phyloP scores from a whole-genome alignment of 1,140 invertebrate species.

The Geopemphigus sp. region DNA sequence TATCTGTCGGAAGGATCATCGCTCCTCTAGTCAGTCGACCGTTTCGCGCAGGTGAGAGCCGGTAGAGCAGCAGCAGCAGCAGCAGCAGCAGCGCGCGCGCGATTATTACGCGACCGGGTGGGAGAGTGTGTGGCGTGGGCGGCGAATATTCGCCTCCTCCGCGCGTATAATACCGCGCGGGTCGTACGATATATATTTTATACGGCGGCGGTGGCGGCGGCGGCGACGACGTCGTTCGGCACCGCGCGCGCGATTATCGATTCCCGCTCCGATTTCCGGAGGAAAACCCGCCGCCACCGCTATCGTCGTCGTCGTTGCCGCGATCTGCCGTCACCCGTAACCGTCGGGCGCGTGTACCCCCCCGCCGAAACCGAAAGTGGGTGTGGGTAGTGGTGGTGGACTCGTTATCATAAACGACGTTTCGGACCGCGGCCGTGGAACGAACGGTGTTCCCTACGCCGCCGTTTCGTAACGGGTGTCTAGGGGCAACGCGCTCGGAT shows the following conservation, averaged over 20 bases:
- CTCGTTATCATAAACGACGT: conserved; percentile 28
- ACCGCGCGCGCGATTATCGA: conserved; percentile 30
- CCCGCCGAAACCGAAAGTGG: background rate
- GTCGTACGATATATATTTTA: background rate
- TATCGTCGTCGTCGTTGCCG: too few relatives aligned
- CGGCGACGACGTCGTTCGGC: background rate
- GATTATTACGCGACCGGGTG: too few relatives aligned
- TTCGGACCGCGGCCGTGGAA: background rate
- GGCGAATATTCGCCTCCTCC: background rate
- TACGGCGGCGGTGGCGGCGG: too few relatives aligned
- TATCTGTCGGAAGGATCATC: background rate
- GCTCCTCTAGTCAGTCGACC: too few relatives aligned
- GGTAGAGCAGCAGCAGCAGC: background rate
- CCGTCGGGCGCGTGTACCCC: background rate
- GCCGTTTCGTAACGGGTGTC: background rate
- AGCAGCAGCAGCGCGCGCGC: background rate
- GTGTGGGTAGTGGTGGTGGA: background rate
- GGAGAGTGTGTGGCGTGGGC: background rate
- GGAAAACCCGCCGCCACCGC: conserved; percentile 15
- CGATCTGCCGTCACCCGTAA: background rate
- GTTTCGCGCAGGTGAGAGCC: background rate
- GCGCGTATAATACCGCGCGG: too few relatives aligned
- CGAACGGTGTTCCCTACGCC: background rate
- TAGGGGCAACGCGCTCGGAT: conserved; percentile 4
- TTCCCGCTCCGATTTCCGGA: conserved; percentile 31